Conservation (phyloP, 2,113 vertebrate genomes). For the Myotis yumanensis region DNA sequence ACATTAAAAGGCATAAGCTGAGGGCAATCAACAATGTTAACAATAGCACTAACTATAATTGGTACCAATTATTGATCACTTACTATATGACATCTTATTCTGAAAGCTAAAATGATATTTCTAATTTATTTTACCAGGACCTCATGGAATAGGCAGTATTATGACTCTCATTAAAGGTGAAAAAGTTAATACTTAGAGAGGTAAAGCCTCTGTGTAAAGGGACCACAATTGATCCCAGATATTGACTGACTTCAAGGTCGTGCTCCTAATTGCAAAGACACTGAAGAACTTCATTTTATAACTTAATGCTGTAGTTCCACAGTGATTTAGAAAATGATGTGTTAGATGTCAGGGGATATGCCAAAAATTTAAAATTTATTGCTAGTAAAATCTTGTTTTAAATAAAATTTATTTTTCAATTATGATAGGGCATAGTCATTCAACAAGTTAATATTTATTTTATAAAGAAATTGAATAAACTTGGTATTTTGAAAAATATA, state of each 20-base stretch:
- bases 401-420: background rate
- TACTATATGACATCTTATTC: background rate
- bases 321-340: conserved; percentile 17
- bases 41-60: background rate
- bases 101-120: background rate
- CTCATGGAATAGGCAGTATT: background rate
- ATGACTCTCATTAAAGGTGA: background rate
- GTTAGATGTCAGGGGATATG: background rate
- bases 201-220: background rate
- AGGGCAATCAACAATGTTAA: background rate
- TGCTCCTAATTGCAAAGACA: background rate
- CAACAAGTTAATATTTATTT: background rate
- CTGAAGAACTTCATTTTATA: background rate
- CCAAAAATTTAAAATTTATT: conserved; percentile 30
- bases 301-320: background rate
- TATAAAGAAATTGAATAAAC: background rate
- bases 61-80: background rate
- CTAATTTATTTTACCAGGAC: background rate
- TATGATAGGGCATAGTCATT: background rate
- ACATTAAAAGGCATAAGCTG: background rate
- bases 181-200: background rate
- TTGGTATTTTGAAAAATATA: conserved; percentile 7
- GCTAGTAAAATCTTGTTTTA: background rate
- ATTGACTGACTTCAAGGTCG: background rate
- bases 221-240: background rate